Percentiles rank a stretch among this genome's conserved stretches.
These are phyloP conservation scores for Etheostoma nigrum DNA, from an alignment of 2,797 vertebrate species.

Conservation along the genomic window DNA sequence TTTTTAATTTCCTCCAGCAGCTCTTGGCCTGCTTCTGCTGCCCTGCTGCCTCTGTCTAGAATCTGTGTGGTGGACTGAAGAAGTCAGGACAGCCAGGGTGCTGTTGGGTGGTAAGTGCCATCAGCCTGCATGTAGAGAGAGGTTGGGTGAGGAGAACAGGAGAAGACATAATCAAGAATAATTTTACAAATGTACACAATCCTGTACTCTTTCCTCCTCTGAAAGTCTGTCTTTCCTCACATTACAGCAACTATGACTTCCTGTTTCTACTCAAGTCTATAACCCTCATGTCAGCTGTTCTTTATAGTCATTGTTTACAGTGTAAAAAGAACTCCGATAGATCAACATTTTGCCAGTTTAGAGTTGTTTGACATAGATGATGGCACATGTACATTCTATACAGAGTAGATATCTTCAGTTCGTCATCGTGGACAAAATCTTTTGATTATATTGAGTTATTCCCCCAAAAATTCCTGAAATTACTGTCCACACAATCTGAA, in stretches of 20 bases:
- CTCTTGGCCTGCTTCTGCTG: slow-evolving; percentile 44
- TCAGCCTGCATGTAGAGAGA: slow-evolving; percentile 18
- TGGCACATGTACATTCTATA: not conserved
- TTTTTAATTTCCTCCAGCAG: slow-evolving; percentile 75
- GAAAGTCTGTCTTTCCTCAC: not conserved
- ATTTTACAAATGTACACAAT: slow-evolving; percentile 9
- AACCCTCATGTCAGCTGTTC: not conserved
- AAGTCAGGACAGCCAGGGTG: slow-evolving; percentile 31
- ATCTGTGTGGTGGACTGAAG: slow-evolving; percentile 46
- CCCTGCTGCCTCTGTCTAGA: slow-evolving; percentile 35
- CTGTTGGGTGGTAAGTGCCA: not conserved
- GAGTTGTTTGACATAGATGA: slow-evolving; percentile 6
- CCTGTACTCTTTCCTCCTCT: not conserved
- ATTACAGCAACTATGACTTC: not conserved
- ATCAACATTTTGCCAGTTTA: slow-evolving; percentile 3
- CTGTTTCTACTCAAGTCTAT: not conserved
- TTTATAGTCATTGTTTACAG: slow-evolving; percentile 13
- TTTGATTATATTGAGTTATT: not conserved
- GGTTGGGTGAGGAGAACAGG: slow-evolving; percentile 34
- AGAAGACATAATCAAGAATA: not conserved
- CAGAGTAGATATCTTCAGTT: not conserved
- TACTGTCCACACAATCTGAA: not conserved
- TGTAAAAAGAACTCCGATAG: not conserved
- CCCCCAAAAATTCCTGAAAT: not conserved
- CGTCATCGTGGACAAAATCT: not conserved